Evolutionary conservation across 1,140 invertebrate genomes (phyloP), one percentile per base, ranked within the genome.

Genomic region (Atta cephalotes): DNA sequence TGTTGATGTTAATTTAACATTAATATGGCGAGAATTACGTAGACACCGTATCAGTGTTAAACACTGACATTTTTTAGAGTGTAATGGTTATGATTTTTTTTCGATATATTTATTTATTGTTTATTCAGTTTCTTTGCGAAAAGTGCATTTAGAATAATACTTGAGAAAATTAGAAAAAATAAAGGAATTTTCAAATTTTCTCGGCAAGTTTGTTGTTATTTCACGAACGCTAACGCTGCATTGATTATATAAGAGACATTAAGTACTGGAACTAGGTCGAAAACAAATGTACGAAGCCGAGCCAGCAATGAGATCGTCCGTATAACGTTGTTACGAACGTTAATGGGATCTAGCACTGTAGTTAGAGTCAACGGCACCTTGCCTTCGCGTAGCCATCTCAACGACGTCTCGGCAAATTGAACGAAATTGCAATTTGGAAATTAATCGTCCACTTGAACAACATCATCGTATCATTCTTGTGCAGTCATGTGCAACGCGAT

Each of bases 401-500:
- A 86, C 81, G 56, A 62, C 45, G 62, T 62, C 77, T 88, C 68
- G 45, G 65, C 79, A 89, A 91, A 91, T 90, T 87, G 79, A 91
- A 91, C 87, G 78, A 88, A 91, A 90, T 91, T 89, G 90, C 89
- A 89, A 91, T 91, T 91, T 90, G 85, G 76, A 87, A 91, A 91
- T 90, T 91, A 90, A 91, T 90, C 84, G 87, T 88, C 80, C 79
- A 71, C 63, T 58, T 14, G 56, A 62, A 53, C 74, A 31, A 25
- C 56, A 51, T 84, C 14, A 45, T 77, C 18, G 53, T 58, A 49
- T 68, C 85, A 74, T 74, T n/a, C 45, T 45, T 78, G 70, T 51
- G 25, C 25, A 31, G 1, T 49, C n/a, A 56, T 51, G 77, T 68
- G 14, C 6, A 18, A 56, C 25, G 51, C 16, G 16, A 71, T 71